phyloP scores from a whole-genome alignment of 2,888 invertebrate genomes.

The Hemistola chrysoprasaria region DNA sequence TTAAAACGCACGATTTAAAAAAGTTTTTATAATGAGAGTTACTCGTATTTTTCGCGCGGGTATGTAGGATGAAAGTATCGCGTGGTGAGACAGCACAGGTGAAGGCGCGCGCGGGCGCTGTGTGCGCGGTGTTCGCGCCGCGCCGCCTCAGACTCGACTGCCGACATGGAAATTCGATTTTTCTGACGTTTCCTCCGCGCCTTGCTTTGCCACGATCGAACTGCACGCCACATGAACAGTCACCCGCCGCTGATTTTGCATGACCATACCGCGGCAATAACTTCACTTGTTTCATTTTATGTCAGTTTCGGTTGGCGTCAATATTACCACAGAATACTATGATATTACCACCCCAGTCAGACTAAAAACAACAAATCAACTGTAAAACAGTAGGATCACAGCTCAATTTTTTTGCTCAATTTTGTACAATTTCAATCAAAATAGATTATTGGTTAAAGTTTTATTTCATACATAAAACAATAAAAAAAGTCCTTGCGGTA shows the following conservation, averaged over 20 bases:
- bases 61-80: slow-evolving; percentile 36
- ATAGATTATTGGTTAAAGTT: too few relatives aligned
- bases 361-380: too few relatives aligned
- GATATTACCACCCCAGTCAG: too few relatives aligned
- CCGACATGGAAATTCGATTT: slow-evolving; percentile 81
- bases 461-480: too few relatives aligned
- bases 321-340: too few relatives aligned
- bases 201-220: slow-evolving; percentile 77
- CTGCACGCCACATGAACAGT: slow-evolving; percentile 71
- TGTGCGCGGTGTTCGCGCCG: slow-evolving; percentile 70
- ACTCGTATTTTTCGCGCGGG: slow-evolving; percentile 31
- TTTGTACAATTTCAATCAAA: too few relatives aligned
- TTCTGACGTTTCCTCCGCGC: slow-evolving; percentile 82
- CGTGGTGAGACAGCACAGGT: slow-evolving; percentile 34
- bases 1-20: slow-evolving; percentile 23
- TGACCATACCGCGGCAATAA: slow-evolving; percentile 62
- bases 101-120: slow-evolving; percentile 69
- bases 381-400: too few relatives aligned
- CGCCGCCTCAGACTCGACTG: slow-evolving; percentile 79
- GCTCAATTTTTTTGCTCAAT: too few relatives aligned
- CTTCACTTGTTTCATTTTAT: slow-evolving; percentile 55
- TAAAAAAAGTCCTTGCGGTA: too few relatives aligned
- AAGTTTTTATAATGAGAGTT: slow-evolving; percentile 29
- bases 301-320: slow-evolving; percentile 53
- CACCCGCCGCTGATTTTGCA: slow-evolving; percentile 73